Evolutionary conservation across 2,113 vertebrate species (phyloP).

Genomic region (Podilymbus podiceps): DNA sequence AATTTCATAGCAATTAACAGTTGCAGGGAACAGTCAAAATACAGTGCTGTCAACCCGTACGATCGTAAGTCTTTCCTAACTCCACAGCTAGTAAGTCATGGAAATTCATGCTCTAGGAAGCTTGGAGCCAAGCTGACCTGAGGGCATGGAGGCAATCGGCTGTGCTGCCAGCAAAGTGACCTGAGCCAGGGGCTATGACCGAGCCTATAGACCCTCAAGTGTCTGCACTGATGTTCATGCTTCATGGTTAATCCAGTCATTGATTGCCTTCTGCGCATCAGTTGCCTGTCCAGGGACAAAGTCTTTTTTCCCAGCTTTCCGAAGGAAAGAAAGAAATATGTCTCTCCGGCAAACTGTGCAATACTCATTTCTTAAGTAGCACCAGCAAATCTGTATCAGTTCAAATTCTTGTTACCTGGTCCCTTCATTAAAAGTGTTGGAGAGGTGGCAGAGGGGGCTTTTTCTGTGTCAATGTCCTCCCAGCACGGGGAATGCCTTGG

Average conservation of each 20-base stretch:
- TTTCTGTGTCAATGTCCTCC: neutral
- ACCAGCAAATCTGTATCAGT: neutral
- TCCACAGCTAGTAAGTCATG: neutral
- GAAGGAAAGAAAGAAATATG: neutral
- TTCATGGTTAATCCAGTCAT: neutral
- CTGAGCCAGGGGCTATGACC: neutral
- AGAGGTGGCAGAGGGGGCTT: neutral
- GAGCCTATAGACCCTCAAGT: neutral
- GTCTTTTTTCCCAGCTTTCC: neutral
- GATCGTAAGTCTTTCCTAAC: neutral
- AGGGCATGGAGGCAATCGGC: conserved; percentile 20
- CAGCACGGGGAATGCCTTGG: neutral
- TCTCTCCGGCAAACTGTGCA: neutral
- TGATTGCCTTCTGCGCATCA: neutral
- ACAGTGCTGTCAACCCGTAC: neutral
- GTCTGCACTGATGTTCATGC: neutral
- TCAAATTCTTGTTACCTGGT: neutral
- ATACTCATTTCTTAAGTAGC: neutral
- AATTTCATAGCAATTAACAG: conserved; percentile 5
- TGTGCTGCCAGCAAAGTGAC: conserved; percentile 37
- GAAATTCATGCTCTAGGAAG: conserved; percentile 3
- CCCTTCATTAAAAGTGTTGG: neutral
- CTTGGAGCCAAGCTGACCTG: conserved; percentile 50
- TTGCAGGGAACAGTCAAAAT: neutral
- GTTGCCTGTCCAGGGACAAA: neutral